Evolutionary conservation across 2,888 invertebrate genomes (phyloP).

Genomic region (Acrocera orbiculus): DNA sequence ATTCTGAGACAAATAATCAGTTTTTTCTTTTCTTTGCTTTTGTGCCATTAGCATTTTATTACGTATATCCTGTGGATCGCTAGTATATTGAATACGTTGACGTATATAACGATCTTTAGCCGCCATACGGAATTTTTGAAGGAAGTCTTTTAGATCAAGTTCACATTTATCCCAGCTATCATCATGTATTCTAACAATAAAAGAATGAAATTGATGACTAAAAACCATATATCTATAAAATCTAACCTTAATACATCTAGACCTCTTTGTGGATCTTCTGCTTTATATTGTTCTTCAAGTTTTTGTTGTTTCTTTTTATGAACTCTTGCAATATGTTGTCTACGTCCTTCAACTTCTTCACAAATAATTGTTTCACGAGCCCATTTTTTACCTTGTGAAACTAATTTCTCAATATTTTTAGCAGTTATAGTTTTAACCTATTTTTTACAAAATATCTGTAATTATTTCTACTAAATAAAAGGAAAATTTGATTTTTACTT

Average conservation of each 20-base stretch:
- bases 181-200: slow-evolving; percentile 21
- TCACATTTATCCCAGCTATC: slow-evolving; percentile 27
- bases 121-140: slow-evolving; percentile 21
- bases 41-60: no score
- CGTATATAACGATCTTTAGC: slow-evolving; percentile 24
- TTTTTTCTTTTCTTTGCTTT: no score
- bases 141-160: slow-evolving; percentile 23
- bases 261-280: slow-evolving; percentile 24
- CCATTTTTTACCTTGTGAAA: slow-evolving; percentile 29
- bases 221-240: not conserved
- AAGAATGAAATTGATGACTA: not conserved
- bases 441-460: not conserved
- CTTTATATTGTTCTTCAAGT: slow-evolving; percentile 20
- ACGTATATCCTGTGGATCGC: slow-evolving; percentile 23
- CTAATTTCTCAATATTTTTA: slow-evolving; percentile 27
- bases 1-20: no score
- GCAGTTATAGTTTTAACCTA: slow-evolving; percentile 30
- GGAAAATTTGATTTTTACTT: no score
- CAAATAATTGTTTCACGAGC: slow-evolving; percentile 25
- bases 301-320: slow-evolving; percentile 18
- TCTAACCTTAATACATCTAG: slow-evolving; percentile 26
- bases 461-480: no score
- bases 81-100: slow-evolving; percentile 19
- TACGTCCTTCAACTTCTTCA: slow-evolving; percentile 22
- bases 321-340: slow-evolving; percentile 18